Percentiles rank a stretch among this genome's conserved stretches.
Evolutionary conservation across 1,140 invertebrate genomes (phyloP).

Genomic region (Pantala flavescens): DNA sequence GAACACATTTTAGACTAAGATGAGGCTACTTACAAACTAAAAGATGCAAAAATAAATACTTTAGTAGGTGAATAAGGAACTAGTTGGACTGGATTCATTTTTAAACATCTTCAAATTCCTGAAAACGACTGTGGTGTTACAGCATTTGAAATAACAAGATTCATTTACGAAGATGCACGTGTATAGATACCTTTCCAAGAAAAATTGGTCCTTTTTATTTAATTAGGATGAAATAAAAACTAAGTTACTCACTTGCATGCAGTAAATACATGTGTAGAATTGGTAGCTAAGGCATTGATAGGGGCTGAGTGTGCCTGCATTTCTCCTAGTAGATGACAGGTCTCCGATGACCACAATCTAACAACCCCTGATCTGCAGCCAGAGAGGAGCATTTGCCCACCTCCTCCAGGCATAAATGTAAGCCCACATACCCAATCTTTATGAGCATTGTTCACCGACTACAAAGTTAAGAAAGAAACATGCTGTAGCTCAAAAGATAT

Average conservation of each 20-base stretch:
- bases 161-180: too few species aligned
- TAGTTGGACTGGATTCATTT: too few species aligned
- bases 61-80: too few species aligned
- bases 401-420: conserved; percentile 47
- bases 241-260: conserved; percentile 52
- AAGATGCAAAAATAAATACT: too few species aligned
- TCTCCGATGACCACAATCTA: conserved; percentile 57
- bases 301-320: conserved; percentile 60
- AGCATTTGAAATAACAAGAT: too few species aligned
- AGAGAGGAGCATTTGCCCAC: conserved; percentile 48
- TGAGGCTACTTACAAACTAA: too few species aligned
- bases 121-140: too few species aligned
- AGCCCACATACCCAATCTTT: conserved; percentile 82
- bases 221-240: neutral
- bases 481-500: neutral
- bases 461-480: conserved; percentile 26
- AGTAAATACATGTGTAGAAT: conserved; percentile 63
- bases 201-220: too few species aligned
- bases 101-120: too few species aligned
- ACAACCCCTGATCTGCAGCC: conserved; percentile 67
- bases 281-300: conserved; percentile 66
- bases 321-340: conserved; percentile 53
- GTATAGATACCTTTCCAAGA: too few species aligned
- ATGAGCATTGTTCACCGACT: conserved; percentile 78
- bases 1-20: too few species aligned